Conservation (phyloP, 2,113 vertebrate species). For the Scartelaos histophorus region DNA sequence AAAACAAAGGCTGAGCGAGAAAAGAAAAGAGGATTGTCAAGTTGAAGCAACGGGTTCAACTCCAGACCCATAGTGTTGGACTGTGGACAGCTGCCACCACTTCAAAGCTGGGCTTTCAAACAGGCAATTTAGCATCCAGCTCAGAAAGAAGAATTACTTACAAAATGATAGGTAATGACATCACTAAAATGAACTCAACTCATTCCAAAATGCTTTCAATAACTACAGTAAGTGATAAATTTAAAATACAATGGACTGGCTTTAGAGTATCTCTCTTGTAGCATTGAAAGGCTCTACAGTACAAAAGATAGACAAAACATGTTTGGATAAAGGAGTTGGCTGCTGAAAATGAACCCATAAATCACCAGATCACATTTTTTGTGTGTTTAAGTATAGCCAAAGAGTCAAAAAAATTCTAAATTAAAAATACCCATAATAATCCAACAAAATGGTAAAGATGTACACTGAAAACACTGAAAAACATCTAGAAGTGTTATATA, state of each 20-base stretch:
- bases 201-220: background rate
- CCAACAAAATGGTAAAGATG: background rate
- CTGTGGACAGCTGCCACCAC: background rate
- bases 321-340: too few relatives aligned
- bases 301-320: background rate
- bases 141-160: background rate
- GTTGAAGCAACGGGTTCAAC: conserved; percentile 43
- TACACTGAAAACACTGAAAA: too few relatives aligned
- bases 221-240: background rate
- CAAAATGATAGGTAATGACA: background rate
- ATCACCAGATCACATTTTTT: too few relatives aligned
- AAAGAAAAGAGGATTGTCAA: conserved; percentile 61
- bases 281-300: background rate
- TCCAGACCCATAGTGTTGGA: conserved; percentile 11
- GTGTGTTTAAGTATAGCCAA: too few relatives aligned
- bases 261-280: background rate
- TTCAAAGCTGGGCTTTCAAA: background rate
- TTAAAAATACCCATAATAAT: background rate
- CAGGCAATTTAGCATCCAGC: background rate
- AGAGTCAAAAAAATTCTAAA: background rate
- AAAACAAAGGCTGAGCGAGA: conserved; percentile 40
- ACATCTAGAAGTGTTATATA: too few relatives aligned
- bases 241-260: background rate
- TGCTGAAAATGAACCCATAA: too few relatives aligned
- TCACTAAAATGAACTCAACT: background rate